These are phyloP conservation scores for Pantherophis alleghaniensis DNA, from an alignment of 2,797 vertebrate species.

Conservation along the genomic window DNA sequence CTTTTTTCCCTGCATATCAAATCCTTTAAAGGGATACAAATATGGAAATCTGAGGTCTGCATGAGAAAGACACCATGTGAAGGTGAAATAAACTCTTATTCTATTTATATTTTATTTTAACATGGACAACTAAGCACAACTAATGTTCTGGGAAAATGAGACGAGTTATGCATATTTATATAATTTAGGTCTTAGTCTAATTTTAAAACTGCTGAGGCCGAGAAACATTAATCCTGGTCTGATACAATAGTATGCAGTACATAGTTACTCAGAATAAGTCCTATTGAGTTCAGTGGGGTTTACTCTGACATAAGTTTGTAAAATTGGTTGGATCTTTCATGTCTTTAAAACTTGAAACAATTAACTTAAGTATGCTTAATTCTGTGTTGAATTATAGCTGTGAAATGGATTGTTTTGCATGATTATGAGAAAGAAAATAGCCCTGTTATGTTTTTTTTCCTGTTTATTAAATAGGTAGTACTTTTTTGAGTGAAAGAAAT, in stretches of 20 bases:
- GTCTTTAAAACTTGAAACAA: neutral
- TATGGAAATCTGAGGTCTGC: conserved; percentile 82
- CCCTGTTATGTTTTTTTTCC: neutral
- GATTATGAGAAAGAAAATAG: neutral
- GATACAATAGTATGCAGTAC: neutral
- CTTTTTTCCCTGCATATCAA: conserved; percentile 81
- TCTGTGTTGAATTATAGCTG: neutral
- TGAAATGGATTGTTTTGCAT: neutral
- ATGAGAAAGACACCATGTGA: conserved; percentile 81
- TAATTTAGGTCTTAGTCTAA: conserved; percentile 6
- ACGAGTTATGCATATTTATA: conserved; percentile 40
- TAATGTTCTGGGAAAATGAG: conserved; percentile 34
- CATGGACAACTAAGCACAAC: conserved; percentile 38
- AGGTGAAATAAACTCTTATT: conserved; percentile 78
- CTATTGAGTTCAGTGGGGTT: neutral
- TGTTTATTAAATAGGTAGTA: conserved; percentile 25
- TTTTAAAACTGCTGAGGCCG: neutral
- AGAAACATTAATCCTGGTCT: neutral
- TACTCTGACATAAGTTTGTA: neutral
- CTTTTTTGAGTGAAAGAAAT: neutral
- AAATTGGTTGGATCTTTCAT: neutral
- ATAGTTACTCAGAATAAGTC: neutral
- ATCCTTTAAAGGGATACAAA: conserved; percentile 82
- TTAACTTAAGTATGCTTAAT: conserved; percentile 19
- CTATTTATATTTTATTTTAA: conserved; percentile 67